A percentile compares a stretch with the other conserved stretches of the same genome.
Evolutionary conservation across 2,797 vertebrate species (phyloP).

Genomic region (Hemitrygon akajei): DNA sequence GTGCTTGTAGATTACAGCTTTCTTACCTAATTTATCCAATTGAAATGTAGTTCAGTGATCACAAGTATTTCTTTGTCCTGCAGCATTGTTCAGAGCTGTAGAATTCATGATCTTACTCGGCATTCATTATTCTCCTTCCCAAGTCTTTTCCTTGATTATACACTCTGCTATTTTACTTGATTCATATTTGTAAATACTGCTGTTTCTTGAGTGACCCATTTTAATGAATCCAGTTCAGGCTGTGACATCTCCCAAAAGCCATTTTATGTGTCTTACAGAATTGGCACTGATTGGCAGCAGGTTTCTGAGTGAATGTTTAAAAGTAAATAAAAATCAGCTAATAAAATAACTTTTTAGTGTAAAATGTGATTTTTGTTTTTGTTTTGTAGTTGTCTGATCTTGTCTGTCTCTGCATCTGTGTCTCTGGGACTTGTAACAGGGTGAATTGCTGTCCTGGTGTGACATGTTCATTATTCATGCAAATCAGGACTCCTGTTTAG

Average conservation of each 20-base stretch:
- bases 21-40: not conserved
- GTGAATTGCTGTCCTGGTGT: not conserved
- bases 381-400: not conserved
- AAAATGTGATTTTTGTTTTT: not conserved
- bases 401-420: not conserved
- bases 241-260: not conserved
- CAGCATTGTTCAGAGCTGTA: not conserved
- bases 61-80: not conserved
- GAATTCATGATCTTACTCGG: not conserved
- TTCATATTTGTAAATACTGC: not conserved
- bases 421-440: not conserved
- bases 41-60: not conserved
- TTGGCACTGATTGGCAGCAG: not conserved
- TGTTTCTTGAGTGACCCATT: not conserved
- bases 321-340: not conserved
- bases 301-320: slow-evolving; percentile 4
- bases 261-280: not conserved
- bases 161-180: not conserved
- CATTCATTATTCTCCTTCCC: not conserved
- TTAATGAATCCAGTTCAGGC: not conserved
- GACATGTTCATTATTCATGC: not conserved
- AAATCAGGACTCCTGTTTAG: not conserved
- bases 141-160: not conserved
- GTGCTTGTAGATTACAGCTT: not conserved
- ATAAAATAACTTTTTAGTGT: not conserved